Base-by-base conservation (phyloP, 2,113 vertebrate species). In the Polypterus senegalus region DNA sequence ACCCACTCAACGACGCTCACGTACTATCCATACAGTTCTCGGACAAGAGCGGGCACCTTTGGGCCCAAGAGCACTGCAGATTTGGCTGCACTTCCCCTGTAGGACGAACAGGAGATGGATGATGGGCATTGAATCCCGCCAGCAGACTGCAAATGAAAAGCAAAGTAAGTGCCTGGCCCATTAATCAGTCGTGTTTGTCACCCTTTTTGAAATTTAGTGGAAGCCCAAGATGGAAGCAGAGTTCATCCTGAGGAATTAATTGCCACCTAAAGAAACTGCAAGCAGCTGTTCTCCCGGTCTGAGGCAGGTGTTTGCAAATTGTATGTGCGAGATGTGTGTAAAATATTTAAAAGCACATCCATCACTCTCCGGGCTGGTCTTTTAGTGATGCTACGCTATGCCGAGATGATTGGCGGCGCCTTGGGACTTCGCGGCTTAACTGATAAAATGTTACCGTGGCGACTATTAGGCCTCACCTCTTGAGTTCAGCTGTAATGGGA, bases 271-370 rank as follows among this genome's bases (percentile, higher is more conserved):
- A 84, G 80, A 75, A 86, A 80, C 81, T 75, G 78, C 77, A 66
- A 74, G 70, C 83, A 85, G 80, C 81, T 81, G 81, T 81, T 81
- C 76, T 79, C 70, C 74, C 77, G 69, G 77, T 76, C 64, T 76
- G 68, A 75, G 76, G 70, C 81, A 87, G 84, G 77, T 86, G 81
- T 79, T 74, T 74, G 74, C 63, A 75, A 80, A 81, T 79, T 80
- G 73, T 79, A 77, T 78, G 80, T 74, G 78, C 75, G 81, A 75
- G 74, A 77, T 81, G 77, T 77, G 76, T 78, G 75, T 81, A 81
- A 83, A 85, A 86, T 85, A 87, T 85, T 87, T 86, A 85, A 83
- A 83, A 74, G 83, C 72, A 78, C 80, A 81, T 85, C 81, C 82
- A 75, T 80, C 81, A 83, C 76, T 77, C 82, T 79, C 75, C 78